Base-by-base conservation (phyloP, 23 tunicate species). In the Pegea sp. region DNA sequence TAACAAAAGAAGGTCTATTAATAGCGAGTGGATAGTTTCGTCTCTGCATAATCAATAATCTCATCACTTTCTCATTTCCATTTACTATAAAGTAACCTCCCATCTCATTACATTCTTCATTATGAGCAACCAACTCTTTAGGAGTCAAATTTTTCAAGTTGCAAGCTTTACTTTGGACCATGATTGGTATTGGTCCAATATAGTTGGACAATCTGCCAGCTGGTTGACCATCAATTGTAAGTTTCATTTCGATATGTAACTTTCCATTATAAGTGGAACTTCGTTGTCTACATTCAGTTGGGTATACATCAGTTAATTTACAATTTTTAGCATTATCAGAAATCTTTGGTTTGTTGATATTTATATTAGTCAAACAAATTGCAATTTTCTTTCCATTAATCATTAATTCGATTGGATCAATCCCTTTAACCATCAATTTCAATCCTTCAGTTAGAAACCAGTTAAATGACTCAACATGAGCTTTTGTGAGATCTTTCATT, bases 41-140 rank as follows among this genome's bases (percentile, higher is more conserved):
- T 43, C 91, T 55, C 32, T 75, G 70, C 76, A 66, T 65, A 16
- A 64, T 65, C 5, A 89, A 34, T 75, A 89, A 61, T 33, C 98
- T 66, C 23, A 89, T 31, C 6, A 89, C 81, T 71, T 89, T 89
- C 43, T 89, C 98, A 59, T 89, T 89, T 34, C 98, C 98, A 42
- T 77, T 77, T 23, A 70, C 63, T 22, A 89, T 58, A 53, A 89
- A 89, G 30, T 77, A 89, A 0, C 98, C 98, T 28, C 98, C 98
- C 71, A 78, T 78, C 59, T 89, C 98, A 22, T 76, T 62, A 24
- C 59, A 70, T 54, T 89, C 98, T 71, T 89, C 98, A 25, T 66
- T 60, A 28, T 66, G 66, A 28, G 63, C 58, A n/a, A 78, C 70
- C 7, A 89, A 66, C 49, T 77, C 58, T 34, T 61, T 62, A 26